Base-by-base conservation (phyloP, 1,140 invertebrate species). In the Aphelinus certus region DNA sequence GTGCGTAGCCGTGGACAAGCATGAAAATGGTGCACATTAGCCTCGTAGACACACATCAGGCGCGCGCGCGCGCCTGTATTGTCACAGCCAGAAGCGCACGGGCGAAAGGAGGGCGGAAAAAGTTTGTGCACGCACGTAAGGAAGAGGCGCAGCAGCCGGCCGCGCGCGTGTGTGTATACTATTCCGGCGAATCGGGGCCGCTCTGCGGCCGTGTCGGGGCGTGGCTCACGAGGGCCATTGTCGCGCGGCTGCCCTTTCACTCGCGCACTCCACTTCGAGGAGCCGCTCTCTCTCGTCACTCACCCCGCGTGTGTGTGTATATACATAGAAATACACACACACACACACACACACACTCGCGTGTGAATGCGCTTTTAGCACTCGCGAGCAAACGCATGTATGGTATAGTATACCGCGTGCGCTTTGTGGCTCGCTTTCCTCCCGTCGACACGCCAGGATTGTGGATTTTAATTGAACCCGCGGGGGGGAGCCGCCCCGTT, bases 381-480 rank as follows among this genome's bases (percentile, higher is more conserved):
- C 7, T 57, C 55, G 9, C 55, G 9, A 10, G 7, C 26, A 9
- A 7, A 45, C 58, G 58, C 42, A 43, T 60, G 2, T 45, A n/a
- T 60, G 7, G 45, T 26, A 26, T 26, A 26, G 26, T 26, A 26
- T 26, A 26, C 26, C 26, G 26, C 26, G 26, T 26, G 4, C 46
- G 51, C 78, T 78, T 9, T 82, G 71, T n/a, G 77, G 79, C 26
- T 79, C 75, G 67, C 64, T 26, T 26, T 26, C 26, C 26, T 26
- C 26, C 26, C 26, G 26, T 26, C 26, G 26, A 26, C 26, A 26
- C 26, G 26, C 26, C 26, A 26, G 26, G 71, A 74, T 84, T 84
- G 46, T 83, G 80, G 46, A 82, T 83, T 53, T 78, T 74, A 78
- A 84, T 84, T 3, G 77, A 79, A 71, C 81, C 83, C 45, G 79